These are phyloP conservation scores for Diarsia rubi DNA, from an alignment of 2,888 invertebrate genomes.

Conservation along the genomic window DNA sequence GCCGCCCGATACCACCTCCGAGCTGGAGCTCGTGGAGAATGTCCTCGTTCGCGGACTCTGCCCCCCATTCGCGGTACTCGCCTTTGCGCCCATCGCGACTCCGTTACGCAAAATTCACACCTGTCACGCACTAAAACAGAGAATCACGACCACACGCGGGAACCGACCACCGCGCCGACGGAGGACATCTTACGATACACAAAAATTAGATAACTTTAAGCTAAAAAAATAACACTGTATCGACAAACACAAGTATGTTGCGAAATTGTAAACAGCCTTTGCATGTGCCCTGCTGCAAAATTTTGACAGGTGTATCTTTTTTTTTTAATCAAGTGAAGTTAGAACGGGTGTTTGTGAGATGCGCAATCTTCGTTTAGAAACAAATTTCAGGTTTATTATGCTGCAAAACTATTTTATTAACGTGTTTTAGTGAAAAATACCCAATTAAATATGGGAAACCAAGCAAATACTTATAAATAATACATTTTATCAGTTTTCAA, in stretches of 20 bases:
- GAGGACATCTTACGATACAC: slow-evolving; percentile 88
- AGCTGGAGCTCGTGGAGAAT: slow-evolving; percentile 94
- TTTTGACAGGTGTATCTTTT: slow-evolving; percentile 85
- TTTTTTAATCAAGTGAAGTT: slow-evolving; percentile 71
- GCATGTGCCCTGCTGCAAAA: slow-evolving; percentile 89
- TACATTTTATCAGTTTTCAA: not conserved
- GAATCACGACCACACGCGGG: slow-evolving; percentile 87
- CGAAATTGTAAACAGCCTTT: slow-evolving; percentile 89
- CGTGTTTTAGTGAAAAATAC: not conserved
- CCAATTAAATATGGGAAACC: too few relatives aligned
- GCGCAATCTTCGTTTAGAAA: slow-evolving; percentile 71
- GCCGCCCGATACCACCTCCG: slow-evolving; percentile 91
- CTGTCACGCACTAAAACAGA: slow-evolving; percentile 80
- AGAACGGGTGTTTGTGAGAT: slow-evolving; percentile 64
- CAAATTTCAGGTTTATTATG: not conserved
- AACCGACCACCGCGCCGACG: slow-evolving; percentile 85
- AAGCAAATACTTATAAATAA: not conserved
- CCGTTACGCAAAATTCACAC: slow-evolving; percentile 87
- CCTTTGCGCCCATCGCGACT: slow-evolving; percentile 95
- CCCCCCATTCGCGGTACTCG: slow-evolving; percentile 95
- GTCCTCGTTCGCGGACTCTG: slow-evolving; percentile 94
- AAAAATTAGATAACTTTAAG: slow-evolving; percentile 68
- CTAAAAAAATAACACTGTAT: slow-evolving; percentile 77
- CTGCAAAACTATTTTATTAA: not conserved
- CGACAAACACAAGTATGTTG: slow-evolving; percentile 83